Percentiles rank a stretch among this genome's conserved stretches.
phyloP scores from a whole-genome alignment of 2,113 vertebrate species.

The Malurus alboscapulatus region DNA sequence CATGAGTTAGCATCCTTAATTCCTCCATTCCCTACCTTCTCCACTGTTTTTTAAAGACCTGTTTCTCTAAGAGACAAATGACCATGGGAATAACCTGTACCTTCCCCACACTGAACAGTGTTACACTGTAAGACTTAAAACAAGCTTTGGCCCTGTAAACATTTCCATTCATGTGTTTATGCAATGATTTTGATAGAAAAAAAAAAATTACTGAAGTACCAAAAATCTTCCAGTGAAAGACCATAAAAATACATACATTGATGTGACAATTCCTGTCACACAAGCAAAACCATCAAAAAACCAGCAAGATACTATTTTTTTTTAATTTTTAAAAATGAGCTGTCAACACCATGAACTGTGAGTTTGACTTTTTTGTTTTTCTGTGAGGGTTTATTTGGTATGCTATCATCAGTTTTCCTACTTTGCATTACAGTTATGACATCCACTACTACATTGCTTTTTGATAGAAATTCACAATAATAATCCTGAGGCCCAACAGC shows the following conservation, averaged over 20 bases:
- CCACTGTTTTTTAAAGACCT: neutral
- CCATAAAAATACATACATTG: neutral
- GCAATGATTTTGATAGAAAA: neutral
- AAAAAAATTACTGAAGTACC: neutral
- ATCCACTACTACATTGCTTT: neutral
- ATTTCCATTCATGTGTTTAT: neutral
- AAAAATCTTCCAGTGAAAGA: neutral
- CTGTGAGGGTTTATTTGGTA: neutral
- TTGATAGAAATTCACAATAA: neutral
- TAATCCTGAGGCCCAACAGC: neutral
- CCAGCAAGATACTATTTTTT: neutral
- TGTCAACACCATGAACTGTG: neutral
- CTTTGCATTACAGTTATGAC: neutral
- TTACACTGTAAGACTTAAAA: neutral
- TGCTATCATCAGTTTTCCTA: neutral
- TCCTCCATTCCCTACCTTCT: neutral
- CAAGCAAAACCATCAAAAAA: neutral
- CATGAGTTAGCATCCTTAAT: neutral
- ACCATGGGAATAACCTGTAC: neutral
- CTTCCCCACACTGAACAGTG: neutral
- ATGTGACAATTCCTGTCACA: neutral
- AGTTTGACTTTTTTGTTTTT: neutral
- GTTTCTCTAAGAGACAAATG: neutral
- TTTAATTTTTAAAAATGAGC: neutral
- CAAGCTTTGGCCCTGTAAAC: neutral